A percentile compares a stretch with the other conserved stretches of the same genome.
These are phyloP conservation scores for Anorthoa munda DNA, from an alignment of 2,888 invertebrate species.

Conservation along the genomic window DNA sequence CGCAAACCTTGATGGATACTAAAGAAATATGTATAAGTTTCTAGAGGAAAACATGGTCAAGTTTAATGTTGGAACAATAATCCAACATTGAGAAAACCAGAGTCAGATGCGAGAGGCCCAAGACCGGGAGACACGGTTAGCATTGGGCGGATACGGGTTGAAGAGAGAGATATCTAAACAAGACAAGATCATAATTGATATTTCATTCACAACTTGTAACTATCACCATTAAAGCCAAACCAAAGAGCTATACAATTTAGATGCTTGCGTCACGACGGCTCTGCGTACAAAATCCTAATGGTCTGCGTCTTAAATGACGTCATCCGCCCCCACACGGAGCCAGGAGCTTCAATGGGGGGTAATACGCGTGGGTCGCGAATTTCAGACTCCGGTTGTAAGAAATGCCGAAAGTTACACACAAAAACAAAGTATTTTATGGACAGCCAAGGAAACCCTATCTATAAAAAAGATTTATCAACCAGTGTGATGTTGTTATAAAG, in stretches of 20 bases:
- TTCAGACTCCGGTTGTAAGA: slow-evolving; percentile 58
- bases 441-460: neutral
- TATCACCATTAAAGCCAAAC: slow-evolving; percentile 18
- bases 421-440: slow-evolving; percentile 40
- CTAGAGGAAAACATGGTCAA: neutral
- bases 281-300: slow-evolving; percentile 64
- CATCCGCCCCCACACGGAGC: slow-evolving; percentile 70
- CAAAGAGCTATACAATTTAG: slow-evolving; percentile 42
- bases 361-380: slow-evolving; percentile 65
- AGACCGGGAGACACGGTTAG: neutral
- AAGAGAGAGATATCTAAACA: slow-evolving; percentile 3
- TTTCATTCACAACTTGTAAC: slow-evolving; percentile 14
- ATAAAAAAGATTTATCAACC: slow-evolving; percentile 25
- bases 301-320: slow-evolving; percentile 73
- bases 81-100: neutral
- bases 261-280: slow-evolving; percentile 62
- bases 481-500: slow-evolving; percentile 20
- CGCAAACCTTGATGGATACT: slow-evolving; percentile 1
- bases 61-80: slow-evolving; percentile 2
- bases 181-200: slow-evolving; percentile 12
- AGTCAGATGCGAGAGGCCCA: neutral
- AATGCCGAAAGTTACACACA: slow-evolving; percentile 51
- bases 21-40: slow-evolving; percentile 15
- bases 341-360: slow-evolving; percentile 62
- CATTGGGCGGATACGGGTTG: neutral